phyloP scores from a whole-genome alignment of 2,797 vertebrate species.

The Lepidocolaptes lacrymiger region DNA sequence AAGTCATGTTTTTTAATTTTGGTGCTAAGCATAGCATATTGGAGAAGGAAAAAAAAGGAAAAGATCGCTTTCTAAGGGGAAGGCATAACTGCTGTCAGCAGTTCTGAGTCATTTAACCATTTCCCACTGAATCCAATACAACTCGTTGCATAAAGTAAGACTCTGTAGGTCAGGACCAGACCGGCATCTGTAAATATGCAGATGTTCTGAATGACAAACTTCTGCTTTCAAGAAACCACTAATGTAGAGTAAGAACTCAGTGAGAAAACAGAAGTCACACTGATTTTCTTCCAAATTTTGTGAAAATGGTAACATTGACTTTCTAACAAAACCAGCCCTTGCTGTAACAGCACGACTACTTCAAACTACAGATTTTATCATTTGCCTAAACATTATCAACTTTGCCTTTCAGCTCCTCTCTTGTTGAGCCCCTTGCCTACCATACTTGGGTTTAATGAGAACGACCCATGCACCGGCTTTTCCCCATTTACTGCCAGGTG shows the following conservation, averaged over 20 bases:
- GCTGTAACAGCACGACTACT: not conserved
- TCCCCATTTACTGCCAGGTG: not conserved
- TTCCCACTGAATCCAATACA: not conserved
- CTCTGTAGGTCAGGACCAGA: not conserved
- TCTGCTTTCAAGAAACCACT: not conserved
- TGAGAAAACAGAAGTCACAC: rapidly evolving
- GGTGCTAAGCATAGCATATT: not conserved
- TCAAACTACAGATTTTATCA: not conserved
- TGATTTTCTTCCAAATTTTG: not conserved
- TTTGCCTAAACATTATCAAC: not conserved
- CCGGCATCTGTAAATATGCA: not conserved
- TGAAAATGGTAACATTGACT: not conserved
- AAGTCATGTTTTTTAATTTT: not conserved
- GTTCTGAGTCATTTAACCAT: not conserved
- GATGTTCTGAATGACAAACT: not conserved
- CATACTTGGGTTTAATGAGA: not conserved
- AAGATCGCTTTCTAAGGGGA: not conserved
- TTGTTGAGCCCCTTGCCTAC: not conserved
- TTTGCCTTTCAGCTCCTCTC: not conserved
- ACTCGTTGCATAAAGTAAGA: not conserved
- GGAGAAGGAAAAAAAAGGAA: not conserved
- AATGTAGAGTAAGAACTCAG: not conserved
- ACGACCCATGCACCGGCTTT: not conserved
- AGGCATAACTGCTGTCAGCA: not conserved
- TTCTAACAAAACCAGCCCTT: not conserved